These are phyloP conservation scores for Microcebus ravelobensis DNA, from an alignment of 2,113 vertebrate species.

Conservation along the genomic window DNA sequence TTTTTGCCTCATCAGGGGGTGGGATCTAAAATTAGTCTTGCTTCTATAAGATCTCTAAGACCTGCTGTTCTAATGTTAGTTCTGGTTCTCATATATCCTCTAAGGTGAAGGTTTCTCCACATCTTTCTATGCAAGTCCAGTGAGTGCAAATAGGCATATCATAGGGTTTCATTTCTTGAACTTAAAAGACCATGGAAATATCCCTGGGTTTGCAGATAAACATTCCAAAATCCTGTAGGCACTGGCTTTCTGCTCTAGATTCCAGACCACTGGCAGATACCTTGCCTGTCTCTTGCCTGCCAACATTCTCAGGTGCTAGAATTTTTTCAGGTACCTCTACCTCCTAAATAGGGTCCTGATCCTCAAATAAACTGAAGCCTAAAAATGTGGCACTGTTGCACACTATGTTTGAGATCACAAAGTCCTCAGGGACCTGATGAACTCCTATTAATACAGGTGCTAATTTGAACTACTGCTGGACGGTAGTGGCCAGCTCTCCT, in stretches of 20 bases:
- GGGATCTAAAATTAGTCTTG: slow-evolving; percentile 46
- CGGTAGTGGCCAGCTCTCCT: background rate
- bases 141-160: background rate
- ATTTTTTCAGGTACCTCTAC: background rate
- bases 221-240: background rate
- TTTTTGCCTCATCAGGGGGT: background rate
- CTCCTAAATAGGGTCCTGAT: background rate
- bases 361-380: background rate
- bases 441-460: background rate
- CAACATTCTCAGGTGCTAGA: background rate
- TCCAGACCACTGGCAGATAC: background rate
- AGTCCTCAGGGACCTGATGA: background rate
- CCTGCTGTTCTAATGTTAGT: slow-evolving; percentile 34
- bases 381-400: background rate
- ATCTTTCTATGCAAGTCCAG: background rate
- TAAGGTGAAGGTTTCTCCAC: background rate
- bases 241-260: background rate
- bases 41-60: slow-evolving; percentile 19
- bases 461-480: background rate
- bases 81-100: background rate
- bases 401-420: background rate
- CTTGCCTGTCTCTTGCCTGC: background rate
- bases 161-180: background rate
- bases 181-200: no score
- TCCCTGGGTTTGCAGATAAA: background rate